These are phyloP conservation scores for Erythrocebus patas DNA, from an alignment of 2,113 vertebrate species.

Conservation along the genomic window DNA sequence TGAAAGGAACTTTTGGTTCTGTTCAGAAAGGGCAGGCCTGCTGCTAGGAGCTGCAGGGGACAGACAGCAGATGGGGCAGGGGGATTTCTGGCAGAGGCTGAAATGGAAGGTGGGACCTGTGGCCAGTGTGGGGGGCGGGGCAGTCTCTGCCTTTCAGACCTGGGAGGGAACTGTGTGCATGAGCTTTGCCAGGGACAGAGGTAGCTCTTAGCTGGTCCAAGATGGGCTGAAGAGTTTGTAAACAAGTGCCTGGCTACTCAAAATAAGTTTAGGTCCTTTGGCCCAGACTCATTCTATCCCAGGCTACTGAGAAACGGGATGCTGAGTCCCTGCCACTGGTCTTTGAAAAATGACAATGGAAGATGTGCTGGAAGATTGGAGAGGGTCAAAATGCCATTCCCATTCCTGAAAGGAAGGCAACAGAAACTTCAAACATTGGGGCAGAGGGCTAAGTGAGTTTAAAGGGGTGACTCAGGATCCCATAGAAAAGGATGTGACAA, in stretches of 20 bases:
- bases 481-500: neutral
- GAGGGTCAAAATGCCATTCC: neutral
- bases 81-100: fast-evolving
- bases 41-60: neutral
- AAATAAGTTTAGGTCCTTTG: neutral
- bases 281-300: neutral
- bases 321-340: neutral
- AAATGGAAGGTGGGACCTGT: neutral
- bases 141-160: neutral
- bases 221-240: neutral
- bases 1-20: neutral
- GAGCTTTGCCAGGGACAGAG: neutral
- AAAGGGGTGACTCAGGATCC: neutral
- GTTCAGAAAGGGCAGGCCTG: neutral
- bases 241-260: neutral
- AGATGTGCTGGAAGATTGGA: neutral
- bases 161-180: neutral
- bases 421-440: neutral
- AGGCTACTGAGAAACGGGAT: neutral
- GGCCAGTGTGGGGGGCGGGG: fast-evolving
- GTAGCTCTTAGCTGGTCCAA: neutral
- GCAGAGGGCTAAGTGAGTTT: neutral
- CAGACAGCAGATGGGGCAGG: no score
- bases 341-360: neutral
- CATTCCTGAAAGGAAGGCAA: neutral